A percentile compares a stretch with the other conserved stretches of the same genome.
Evolutionary conservation across 2,797 vertebrate species (phyloP).

Genomic region (Ambastaia sidthimunki): DNA sequence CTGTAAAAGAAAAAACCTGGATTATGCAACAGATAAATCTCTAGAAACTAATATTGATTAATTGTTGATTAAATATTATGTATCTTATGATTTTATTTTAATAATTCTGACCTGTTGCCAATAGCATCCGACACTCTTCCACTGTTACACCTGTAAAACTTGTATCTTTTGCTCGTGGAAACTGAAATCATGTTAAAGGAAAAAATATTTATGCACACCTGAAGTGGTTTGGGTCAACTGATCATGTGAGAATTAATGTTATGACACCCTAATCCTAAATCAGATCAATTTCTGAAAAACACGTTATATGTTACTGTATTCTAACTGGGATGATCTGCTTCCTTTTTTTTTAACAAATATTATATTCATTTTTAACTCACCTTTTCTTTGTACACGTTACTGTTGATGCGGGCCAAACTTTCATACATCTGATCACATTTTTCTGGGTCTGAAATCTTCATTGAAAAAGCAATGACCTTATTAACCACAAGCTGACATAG

Average conservation of each 20-base stretch:
- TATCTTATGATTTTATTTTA: not conserved
- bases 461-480: not conserved
- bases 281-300: too few species aligned
- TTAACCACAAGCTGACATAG: too few species aligned
- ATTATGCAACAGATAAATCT: not conserved
- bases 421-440: slow-evolving; percentile 94
- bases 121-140: slow-evolving; percentile 88
- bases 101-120: slow-evolving; percentile 86
- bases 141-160: slow-evolving; percentile 94
- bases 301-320: too few species aligned
- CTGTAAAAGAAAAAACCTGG: slow-evolving; percentile 69
- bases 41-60: not conserved
- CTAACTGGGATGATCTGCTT: too few species aligned
- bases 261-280: too few species aligned
- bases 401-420: slow-evolving; percentile 89
- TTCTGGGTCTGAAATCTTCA: slow-evolving; percentile 88
- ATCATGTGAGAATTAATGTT: not conserved
- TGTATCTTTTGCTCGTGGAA: slow-evolving; percentile 92
- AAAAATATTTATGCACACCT: not conserved
- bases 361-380: slow-evolving; percentile 71
- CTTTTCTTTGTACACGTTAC: slow-evolving; percentile 86
- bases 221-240: not conserved
- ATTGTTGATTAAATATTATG: too few species aligned
- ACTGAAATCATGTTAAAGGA: slow-evolving; percentile 72
- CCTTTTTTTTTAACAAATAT: not conserved